A percentile compares a stretch with the other conserved stretches of the same genome.
These are phyloP conservation scores for Emydoidea blandingii DNA, from an alignment of 2,797 vertebrate genomes.

Conservation along the genomic window DNA sequence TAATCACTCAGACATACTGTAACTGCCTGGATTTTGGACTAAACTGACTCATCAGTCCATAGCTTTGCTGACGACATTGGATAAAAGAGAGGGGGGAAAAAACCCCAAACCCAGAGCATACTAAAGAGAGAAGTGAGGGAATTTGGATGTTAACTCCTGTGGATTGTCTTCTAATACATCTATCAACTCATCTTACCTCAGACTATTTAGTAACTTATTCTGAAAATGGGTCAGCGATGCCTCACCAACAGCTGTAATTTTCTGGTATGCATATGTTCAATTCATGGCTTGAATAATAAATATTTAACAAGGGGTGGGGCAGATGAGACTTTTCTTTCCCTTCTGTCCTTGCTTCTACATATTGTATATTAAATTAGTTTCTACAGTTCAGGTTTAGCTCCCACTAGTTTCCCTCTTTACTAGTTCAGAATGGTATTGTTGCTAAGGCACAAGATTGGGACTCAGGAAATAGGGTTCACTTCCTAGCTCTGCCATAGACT, in stretches of 20 bases:
- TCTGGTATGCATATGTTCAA: background rate
- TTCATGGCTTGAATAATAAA: background rate
- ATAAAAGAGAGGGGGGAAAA: background rate
- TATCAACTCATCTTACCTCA: background rate
- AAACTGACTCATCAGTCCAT: constrained; percentile 48
- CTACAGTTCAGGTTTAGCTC: background rate
- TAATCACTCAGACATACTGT: constrained; percentile 36
- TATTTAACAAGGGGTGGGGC: background rate
- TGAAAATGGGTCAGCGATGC: background rate
- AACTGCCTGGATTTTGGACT: constrained; percentile 28
- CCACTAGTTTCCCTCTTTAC: background rate
- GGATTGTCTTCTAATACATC: background rate
- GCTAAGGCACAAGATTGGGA: background rate
- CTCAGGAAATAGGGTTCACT: background rate
- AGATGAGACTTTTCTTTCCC: background rate
- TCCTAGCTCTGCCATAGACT: background rate
- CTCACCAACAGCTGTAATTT: background rate
- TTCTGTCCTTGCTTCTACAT: background rate
- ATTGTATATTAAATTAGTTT: background rate
- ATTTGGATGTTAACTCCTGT: background rate
- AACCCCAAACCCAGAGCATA: background rate
- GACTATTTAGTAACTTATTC: background rate
- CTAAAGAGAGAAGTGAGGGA: background rate
- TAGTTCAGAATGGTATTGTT: background rate
- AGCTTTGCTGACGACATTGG: background rate